Conservation (phyloP, 2,113 vertebrate genomes). For the Pardalotus punctatus region DNA sequence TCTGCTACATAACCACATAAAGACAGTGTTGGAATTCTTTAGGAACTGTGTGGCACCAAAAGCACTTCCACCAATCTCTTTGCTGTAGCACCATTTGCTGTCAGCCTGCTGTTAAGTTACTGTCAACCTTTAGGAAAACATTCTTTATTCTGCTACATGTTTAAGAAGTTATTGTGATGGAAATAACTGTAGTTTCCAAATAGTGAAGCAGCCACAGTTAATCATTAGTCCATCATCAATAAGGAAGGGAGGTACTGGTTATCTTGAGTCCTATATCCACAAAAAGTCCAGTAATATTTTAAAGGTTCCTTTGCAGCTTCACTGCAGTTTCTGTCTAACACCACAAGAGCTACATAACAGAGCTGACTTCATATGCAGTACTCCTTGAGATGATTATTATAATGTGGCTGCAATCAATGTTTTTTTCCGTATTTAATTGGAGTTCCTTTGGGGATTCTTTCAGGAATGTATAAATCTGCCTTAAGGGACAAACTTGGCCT, state of each 20-base stretch:
- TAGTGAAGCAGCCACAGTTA: not conserved
- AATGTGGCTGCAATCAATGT: not conserved
- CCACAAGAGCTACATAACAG: not conserved
- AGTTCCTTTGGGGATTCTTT: slow-evolving; percentile 37
- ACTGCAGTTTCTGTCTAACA: not conserved
- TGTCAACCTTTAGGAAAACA: not conserved
- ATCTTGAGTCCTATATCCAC: not conserved
- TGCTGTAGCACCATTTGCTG: not conserved
- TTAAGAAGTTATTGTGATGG: not conserved
- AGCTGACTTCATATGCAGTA: not conserved
- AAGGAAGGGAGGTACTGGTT: not conserved
- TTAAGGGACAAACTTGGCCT: slow-evolving; percentile 40
- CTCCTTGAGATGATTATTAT: not conserved
- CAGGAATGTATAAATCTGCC: not conserved
- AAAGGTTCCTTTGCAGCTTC: not conserved
- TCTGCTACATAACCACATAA: fast-evolving
- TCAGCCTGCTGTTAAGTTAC: not conserved
- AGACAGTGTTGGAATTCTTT: not conserved
- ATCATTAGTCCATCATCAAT: not conserved
- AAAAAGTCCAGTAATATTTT: not conserved
- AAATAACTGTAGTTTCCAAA: not conserved
- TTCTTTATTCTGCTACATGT: not conserved
- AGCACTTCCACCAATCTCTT: not conserved
- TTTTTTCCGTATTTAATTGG: slow-evolving; percentile 32
- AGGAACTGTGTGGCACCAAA: not conserved